These are phyloP conservation scores for Oxyscelio sp. DNA, from an alignment of 2,888 invertebrate genomes.

Conservation along the genomic window DNA sequence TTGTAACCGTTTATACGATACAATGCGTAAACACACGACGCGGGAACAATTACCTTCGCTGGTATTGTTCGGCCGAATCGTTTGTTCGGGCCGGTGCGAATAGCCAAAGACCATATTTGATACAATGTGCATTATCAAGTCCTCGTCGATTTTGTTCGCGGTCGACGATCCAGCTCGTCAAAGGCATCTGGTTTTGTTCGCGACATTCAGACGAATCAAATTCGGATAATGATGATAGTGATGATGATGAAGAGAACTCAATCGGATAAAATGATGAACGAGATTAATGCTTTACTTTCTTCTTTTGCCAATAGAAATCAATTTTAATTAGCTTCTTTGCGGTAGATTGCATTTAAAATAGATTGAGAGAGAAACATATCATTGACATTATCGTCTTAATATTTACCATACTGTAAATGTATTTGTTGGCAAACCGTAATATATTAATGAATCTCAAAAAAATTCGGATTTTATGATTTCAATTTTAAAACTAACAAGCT, in stretches of 20 bases:
- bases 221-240: no score
- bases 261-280: constrained; percentile 9
- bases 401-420: no score
- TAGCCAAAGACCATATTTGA: constrained; percentile 53
- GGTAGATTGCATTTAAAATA: no score
- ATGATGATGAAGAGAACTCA: constrained; percentile 15
- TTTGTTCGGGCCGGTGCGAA: constrained; percentile 54
- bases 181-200: constrained; percentile 27
- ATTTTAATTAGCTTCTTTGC: no score
- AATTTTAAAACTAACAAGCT: no score
- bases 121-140: constrained; percentile 71
- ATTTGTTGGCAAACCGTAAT: no score
- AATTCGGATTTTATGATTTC: no score
- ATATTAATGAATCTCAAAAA: no score
- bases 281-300: background rate
- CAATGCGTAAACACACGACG: constrained; percentile 77
- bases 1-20: constrained; percentile 83
- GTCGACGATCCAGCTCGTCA: constrained; percentile 74
- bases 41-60: constrained; percentile 60
- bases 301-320: no score
- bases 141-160: constrained; percentile 59
- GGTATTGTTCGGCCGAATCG: constrained; percentile 47
- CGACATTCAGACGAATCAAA: constrained; percentile 20
- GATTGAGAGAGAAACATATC: no score
- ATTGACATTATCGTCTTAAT: no score